Percentiles rank a stretch among this genome's conserved stretches.
phyloP scores from a whole-genome alignment of 2,113 vertebrate species.

The Corydoras sp. region DNA sequence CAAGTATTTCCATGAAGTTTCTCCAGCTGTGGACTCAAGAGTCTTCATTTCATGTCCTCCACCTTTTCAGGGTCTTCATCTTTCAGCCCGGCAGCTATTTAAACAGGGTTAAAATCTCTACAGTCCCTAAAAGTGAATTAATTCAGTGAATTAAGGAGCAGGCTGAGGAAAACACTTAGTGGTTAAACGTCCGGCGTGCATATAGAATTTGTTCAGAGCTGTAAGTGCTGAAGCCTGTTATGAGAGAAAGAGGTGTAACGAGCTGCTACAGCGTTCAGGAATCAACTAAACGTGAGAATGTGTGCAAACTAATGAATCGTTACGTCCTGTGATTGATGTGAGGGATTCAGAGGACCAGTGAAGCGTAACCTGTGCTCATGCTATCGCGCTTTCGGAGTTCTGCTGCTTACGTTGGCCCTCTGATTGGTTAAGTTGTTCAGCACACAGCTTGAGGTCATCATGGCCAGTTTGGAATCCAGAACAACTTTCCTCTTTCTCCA shows the following conservation, averaged over 20 bases:
- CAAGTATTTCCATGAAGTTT: neutral
- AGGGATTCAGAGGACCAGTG: neutral
- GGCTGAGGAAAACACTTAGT: neutral
- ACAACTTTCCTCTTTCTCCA: conserved; percentile 63
- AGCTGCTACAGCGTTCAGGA: neutral
- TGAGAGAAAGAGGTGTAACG: neutral
- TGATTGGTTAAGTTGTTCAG: conserved; percentile 63
- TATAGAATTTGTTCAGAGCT: neutral
- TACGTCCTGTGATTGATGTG: neutral
- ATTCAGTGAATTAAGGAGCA: neutral
- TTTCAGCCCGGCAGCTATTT: neutral
- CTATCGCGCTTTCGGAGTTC: conserved; percentile 54
- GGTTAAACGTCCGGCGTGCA: neutral
- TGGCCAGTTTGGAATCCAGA: conserved; percentile 43
- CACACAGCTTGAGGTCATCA: conserved; percentile 63
- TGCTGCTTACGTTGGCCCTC: conserved; percentile 43
- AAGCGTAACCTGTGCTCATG: neutral
- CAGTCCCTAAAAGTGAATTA: neutral
- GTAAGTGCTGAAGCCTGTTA: neutral
- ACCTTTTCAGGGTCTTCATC: too few species aligned
- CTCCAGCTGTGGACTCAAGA: neutral
- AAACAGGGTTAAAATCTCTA: neutral
- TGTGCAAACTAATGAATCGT: neutral
- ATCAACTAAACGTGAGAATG: neutral
- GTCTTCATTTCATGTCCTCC: neutral